phyloP scores from a whole-genome alignment of 1,140 invertebrate species.

The Odontomachus brunneus region DNA sequence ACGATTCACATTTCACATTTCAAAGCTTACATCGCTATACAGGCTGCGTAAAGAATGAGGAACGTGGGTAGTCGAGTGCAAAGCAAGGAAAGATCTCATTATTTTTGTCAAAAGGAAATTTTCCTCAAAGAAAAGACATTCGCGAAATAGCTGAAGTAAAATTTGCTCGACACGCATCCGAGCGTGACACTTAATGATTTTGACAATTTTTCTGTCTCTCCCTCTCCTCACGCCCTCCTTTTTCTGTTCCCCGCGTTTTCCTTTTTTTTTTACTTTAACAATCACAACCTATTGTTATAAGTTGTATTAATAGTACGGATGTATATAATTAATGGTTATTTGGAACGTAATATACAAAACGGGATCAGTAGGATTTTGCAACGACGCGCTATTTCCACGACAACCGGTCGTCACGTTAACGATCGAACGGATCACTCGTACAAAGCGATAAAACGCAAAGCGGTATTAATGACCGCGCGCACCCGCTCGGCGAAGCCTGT shows the following conservation, averaged over 20 bases:
- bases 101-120: conserved; percentile 22
- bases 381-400: background rate
- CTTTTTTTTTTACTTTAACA: background rate
- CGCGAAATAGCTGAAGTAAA: background rate
- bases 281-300: conserved; percentile 11
- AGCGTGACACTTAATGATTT: conserved; percentile 9
- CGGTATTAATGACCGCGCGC: conserved; percentile 36
- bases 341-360: background rate
- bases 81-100: conserved; percentile 12
- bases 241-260: too few relatives aligned
- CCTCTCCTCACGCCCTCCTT: too few relatives aligned
- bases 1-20: background rate
- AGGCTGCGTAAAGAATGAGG: background rate
- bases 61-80: background rate
- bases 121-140: conserved; percentile 13
- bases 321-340: conserved; percentile 40
- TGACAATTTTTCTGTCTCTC: background rate
- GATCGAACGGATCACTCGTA: conserved; percentile 25
- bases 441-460: conserved; percentile 36
- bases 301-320: background rate
- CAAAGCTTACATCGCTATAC: background rate
- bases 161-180: background rate
- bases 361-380: conserved; percentile 25
- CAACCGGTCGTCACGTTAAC: conserved; percentile 16
- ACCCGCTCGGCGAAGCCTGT: background rate